These are phyloP conservation scores for Aethina tumida DNA, from an alignment of 1,140 invertebrate species.

Conservation along the genomic window DNA sequence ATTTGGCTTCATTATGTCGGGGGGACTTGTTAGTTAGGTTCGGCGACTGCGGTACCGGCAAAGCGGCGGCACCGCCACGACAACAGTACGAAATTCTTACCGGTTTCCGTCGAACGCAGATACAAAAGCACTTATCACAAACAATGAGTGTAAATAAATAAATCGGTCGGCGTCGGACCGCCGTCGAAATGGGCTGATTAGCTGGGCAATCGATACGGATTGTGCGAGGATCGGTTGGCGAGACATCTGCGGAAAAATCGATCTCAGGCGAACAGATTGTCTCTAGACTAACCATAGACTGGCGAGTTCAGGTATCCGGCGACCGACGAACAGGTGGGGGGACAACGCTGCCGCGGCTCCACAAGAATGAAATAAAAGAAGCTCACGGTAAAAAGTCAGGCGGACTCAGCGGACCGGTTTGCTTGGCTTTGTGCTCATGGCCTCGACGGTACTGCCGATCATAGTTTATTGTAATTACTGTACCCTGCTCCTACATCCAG, in stretches of 20 bases:
- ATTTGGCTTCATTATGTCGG: too few species aligned
- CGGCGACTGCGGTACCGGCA: too few species aligned
- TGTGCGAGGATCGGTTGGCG: conserved; percentile 7
- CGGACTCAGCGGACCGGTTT: conserved; percentile 12
- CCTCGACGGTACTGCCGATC: conserved; percentile 16
- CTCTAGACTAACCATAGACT: conserved; percentile 10
- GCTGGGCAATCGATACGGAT: conserved; percentile 2
- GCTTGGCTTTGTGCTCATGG: conserved; percentile 10
- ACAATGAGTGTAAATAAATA: neutral
- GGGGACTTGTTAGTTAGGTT: too few species aligned
- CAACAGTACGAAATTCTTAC: too few species aligned
- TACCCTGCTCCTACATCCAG: conserved; percentile 18
- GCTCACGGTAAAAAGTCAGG: conserved; percentile 26
- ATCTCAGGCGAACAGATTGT: conserved; percentile 10
- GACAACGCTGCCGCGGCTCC: conserved; percentile 8
- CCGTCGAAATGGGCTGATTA: conserved; percentile 3
- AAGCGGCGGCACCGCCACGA: too few species aligned
- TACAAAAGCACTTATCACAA: neutral
- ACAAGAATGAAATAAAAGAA: conserved; percentile 28
- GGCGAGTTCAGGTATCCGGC: conserved; percentile 10
- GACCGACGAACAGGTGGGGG: conserved; percentile 17
- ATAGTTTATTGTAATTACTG: conserved; percentile 21
- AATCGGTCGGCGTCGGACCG: neutral
- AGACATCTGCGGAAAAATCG: too few species aligned
- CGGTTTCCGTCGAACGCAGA: too few species aligned